A percentile compares a stretch with the other conserved stretches of the same genome.
These are phyloP conservation scores for Iguana delicatissima DNA, from an alignment of 2,797 vertebrate species.

Conservation along the genomic window DNA sequence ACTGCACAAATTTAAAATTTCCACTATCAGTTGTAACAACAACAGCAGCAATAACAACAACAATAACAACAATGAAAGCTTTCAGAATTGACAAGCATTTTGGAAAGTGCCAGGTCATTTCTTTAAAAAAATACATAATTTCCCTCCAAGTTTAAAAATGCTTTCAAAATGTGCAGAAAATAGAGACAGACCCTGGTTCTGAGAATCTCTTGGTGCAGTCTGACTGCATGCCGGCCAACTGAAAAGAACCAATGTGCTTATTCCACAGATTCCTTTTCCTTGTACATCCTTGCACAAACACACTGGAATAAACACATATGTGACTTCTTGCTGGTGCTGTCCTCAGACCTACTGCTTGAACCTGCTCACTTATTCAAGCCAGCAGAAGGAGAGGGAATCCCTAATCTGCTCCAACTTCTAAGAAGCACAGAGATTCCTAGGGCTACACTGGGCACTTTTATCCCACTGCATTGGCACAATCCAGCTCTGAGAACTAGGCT, in stretches of 20 bases:
- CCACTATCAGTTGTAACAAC: slow-evolving; percentile 47
- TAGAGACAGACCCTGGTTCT: slow-evolving; percentile 8
- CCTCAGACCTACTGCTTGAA: background rate
- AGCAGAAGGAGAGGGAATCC: background rate
- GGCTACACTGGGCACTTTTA: background rate
- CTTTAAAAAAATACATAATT: slow-evolving; percentile 31
- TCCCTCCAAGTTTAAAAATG: background rate
- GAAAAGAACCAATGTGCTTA: slow-evolving; percentile 21
- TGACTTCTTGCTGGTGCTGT: background rate
- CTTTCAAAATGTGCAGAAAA: slow-evolving; percentile 22
- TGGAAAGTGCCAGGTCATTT: slow-evolving; percentile 25
- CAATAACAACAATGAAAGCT: slow-evolving; percentile 46
- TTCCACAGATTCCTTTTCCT: background rate
- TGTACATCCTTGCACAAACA: background rate
- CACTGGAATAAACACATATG: background rate
- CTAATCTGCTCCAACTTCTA: background rate
- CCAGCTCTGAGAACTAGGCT: background rate
- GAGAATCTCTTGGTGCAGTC: slow-evolving; percentile 2
- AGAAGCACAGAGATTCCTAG: background rate
- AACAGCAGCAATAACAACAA: slow-evolving; percentile 26
- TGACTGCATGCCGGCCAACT: slow-evolving; percentile 6
- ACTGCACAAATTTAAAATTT: slow-evolving; percentile 50
- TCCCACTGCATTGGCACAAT: background rate
- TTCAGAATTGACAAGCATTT: slow-evolving; percentile 38
- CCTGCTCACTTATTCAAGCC: background rate